Evolutionary conservation across 2,113 vertebrate species (phyloP).

Genomic region (Neogobius melanostomus): DNA sequence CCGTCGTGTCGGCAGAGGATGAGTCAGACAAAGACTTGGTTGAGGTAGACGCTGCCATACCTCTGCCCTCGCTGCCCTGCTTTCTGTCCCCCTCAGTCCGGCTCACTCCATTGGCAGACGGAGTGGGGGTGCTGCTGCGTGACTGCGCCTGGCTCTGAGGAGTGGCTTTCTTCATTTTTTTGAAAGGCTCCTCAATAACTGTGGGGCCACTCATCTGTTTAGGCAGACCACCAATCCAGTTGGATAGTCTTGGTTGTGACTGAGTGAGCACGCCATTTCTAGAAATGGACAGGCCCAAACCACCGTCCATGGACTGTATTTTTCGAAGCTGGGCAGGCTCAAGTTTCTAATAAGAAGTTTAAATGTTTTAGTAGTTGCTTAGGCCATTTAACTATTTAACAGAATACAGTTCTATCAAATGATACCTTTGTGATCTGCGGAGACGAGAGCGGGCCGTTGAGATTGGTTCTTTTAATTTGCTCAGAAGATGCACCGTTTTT

Average conservation of each 20-base stretch:
- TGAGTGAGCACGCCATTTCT: slow-evolving; percentile 58
- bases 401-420: background rate
- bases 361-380: background rate
- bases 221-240: slow-evolving; percentile 58
- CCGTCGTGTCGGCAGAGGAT: slow-evolving; percentile 65
- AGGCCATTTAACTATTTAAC: background rate
- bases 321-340: slow-evolving; percentile 76
- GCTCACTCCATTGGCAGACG: slow-evolving; percentile 49
- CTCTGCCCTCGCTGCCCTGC: slow-evolving; percentile 67
- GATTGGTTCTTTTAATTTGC: slow-evolving; percentile 70
- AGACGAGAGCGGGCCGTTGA: slow-evolving; percentile 74
- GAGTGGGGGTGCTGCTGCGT: slow-evolving; percentile 59
- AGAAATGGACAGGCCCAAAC: slow-evolving; percentile 78
- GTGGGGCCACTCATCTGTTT: slow-evolving; percentile 56
- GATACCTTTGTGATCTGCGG: slow-evolving; percentile 77
- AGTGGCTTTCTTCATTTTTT: slow-evolving; percentile 80
- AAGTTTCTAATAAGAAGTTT: slow-evolving; percentile 67
- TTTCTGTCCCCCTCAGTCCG: slow-evolving; percentile 58
- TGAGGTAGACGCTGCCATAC: slow-evolving; percentile 78
- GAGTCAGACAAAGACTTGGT: slow-evolving; percentile 73
- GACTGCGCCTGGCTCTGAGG: slow-evolving; percentile 60
- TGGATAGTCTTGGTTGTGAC: slow-evolving; percentile 67
- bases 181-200: slow-evolving; percentile 71
- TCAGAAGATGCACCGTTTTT: slow-evolving; percentile 51
- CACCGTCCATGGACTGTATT: slow-evolving; percentile 77